These are phyloP conservation scores for Subacronicta megacephala DNA, from an alignment of 2,888 invertebrate genomes.

Conservation along the genomic window DNA sequence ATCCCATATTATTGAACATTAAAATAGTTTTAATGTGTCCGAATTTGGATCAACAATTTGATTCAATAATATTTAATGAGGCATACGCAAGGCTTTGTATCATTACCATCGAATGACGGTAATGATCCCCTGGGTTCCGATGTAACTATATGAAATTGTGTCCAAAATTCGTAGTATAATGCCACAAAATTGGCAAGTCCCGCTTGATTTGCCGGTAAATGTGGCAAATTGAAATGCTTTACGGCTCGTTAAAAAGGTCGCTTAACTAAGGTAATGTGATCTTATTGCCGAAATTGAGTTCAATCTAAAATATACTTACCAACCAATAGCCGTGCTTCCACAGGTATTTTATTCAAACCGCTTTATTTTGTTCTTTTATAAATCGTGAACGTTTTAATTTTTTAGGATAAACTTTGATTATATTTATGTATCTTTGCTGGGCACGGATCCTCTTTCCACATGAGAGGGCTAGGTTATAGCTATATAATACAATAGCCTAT, in stretches of 20 bases:
- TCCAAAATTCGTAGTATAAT: conserved; percentile 78
- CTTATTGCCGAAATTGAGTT: conserved; percentile 22
- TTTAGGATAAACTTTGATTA: too few relatives aligned
- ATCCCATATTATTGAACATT: conserved; percentile 12
- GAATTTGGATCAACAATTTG: conserved; percentile 40
- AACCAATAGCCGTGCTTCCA: too few relatives aligned
- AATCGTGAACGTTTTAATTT: too few relatives aligned
- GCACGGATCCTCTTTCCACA: too few relatives aligned
- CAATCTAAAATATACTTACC: conserved; percentile 2
- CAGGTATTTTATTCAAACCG: too few relatives aligned
- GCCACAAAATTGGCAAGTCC: conserved; percentile 74
- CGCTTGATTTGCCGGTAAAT: conserved; percentile 80
- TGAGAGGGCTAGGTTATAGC: too few relatives aligned
- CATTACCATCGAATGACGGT: conserved; percentile 77
- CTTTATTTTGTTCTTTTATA: too few relatives aligned
- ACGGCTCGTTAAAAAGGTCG: conserved; percentile 77
- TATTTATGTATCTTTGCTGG: too few relatives aligned
- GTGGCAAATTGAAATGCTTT: conserved; percentile 79
- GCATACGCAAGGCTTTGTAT: conserved; percentile 74
- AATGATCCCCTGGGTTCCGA: conserved; percentile 75
- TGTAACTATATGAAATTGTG: conserved; percentile 75
- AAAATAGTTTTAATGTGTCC: conserved; percentile 34
- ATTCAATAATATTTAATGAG: conserved; percentile 69
- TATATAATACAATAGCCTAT: too few relatives aligned
- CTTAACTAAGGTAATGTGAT: conserved; percentile 50